Base-by-base conservation (phyloP, 2,113 vertebrate genomes). In the Sceloporus tristichus region DNA sequence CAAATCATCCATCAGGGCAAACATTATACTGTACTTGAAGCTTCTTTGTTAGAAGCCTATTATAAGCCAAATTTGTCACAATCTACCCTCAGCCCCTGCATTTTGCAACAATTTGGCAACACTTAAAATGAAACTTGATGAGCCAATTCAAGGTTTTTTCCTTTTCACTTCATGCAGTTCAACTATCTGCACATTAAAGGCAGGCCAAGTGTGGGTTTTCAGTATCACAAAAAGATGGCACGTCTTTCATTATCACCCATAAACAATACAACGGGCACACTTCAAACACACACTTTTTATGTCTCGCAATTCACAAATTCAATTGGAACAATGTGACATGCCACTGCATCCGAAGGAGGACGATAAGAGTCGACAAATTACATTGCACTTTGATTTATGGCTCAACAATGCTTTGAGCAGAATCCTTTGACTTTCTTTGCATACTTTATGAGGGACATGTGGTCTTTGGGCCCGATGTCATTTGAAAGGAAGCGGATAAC, bases 131-230 rank as follows among this genome's bases (percentile, higher is more conserved):
- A 54, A 70, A 71, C n/a, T 87, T 54, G 68, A 82, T 73, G 11
- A 82, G 91, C 53, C 53, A 88, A 88, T 82, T 34, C 38, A 79
- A 56, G 75, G 25, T 62, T 62, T 85, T 87, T 54, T 86, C 86
- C 86, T 90, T 83, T 40, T 66, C 42, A 87, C 66, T 78, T 85
- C 75, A 85, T 88, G 48, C 70, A 79, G 27, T 85, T 88, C 79
- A 89, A 23, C 89, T 91, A 91, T 91, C 92, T 85, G 38, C 88
- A 80, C 48, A 87, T 34, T 53, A 82, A 73, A 65, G 59, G 80
- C 42, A 0, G 85, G 91, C 83, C 71, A 82, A 62, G 56, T 10
- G 0, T 16, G 27, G 48, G 68, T 81, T 71, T 27, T 21, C 48
- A 82, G 66, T 56, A 82, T 59, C 82, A 82, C 25, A 10, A 71